Evolutionary conservation across 2,888 invertebrate species (phyloP).

Genomic region (Andrena chrysosceles): DNA sequence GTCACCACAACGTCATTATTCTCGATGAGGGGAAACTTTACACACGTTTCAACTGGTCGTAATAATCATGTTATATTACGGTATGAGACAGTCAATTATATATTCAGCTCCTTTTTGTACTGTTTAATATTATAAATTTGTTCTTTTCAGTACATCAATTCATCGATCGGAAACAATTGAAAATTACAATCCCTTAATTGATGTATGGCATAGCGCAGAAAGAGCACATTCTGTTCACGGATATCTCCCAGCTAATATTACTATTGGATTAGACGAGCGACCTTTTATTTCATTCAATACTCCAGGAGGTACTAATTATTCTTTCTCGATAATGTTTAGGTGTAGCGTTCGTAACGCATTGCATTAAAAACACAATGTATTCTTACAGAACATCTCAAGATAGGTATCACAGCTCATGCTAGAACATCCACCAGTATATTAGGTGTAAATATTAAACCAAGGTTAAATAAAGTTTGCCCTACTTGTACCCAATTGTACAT

Average conservation of each 20-base stretch:
- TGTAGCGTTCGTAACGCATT: constrained; percentile 9
- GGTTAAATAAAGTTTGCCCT: constrained; percentile 75
- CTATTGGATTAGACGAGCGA: constrained; percentile 79
- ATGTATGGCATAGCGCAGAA: constrained; percentile 88
- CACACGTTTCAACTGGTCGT: constrained; percentile 86
- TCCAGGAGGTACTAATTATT: constrained; percentile 74
- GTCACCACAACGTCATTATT: constrained; percentile 87
- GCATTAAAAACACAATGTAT: not conserved
- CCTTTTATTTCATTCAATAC: constrained; percentile 81
- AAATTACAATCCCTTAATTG: constrained; percentile 88
- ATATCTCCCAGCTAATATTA: constrained; percentile 88
- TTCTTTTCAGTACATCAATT: constrained; percentile 85
- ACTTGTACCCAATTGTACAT: constrained; percentile 74
- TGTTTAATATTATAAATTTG: constrained; percentile 1
- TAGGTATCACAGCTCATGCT: constrained; percentile 79
- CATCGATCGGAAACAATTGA: constrained; percentile 85
- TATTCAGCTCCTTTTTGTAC: not conserved
- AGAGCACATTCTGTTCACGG: constrained; percentile 90
- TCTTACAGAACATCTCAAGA: constrained; percentile 76
- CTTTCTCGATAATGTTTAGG: constrained; percentile 6
- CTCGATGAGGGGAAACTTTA: constrained; percentile 90
- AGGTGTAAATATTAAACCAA: constrained; percentile 70
- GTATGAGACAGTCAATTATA: constrained; percentile 86
- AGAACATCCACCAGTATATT: constrained; percentile 79
- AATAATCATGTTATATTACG: constrained; percentile 87